Conservation (phyloP, 2,113 vertebrate genomes). For the Paramisgurnus dabryanus region DNA sequence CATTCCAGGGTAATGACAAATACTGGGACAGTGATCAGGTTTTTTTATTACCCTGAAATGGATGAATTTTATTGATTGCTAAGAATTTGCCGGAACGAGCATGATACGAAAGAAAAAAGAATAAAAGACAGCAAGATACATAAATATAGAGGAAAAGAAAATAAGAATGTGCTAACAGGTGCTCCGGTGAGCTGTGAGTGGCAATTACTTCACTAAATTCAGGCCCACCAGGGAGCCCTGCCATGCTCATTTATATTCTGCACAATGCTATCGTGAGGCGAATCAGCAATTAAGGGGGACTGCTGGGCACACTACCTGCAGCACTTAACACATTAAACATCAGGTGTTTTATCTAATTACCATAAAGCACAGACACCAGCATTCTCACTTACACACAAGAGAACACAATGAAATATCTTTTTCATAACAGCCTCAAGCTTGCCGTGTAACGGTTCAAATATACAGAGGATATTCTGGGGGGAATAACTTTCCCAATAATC, state of each 20-base stretch:
- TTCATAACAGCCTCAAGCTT: neutral
- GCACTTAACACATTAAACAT: slow-evolving; percentile 67
- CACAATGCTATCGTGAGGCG: slow-evolving; percentile 53
- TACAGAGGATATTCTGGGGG: no score
- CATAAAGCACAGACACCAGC: slow-evolving; percentile 39
- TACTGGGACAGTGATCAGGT: neutral
- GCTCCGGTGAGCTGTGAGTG: slow-evolving; percentile 42
- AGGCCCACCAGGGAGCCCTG: slow-evolving; percentile 49
- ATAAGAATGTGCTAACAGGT: slow-evolving; percentile 49
- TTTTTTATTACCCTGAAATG: neutral
- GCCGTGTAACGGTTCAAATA: neutral
- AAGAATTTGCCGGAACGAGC: slow-evolving; percentile 4
- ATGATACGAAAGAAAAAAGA: neutral
- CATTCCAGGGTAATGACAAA: no score
- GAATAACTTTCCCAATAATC: no score
- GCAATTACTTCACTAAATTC: slow-evolving; percentile 51
- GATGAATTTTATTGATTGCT: slow-evolving; percentile 5
- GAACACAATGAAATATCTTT: neutral
- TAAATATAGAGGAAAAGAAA: neutral
- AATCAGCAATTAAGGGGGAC: slow-evolving; percentile 61
- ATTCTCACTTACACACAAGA: neutral
- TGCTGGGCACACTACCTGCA: slow-evolving; percentile 62
- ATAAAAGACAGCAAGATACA: neutral
- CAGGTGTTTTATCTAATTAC: slow-evolving; percentile 64
- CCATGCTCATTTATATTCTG: slow-evolving; percentile 49